Evolutionary conservation across 2,113 vertebrate species (phyloP).

Genomic region (Gallinago paraguaiae): DNA sequence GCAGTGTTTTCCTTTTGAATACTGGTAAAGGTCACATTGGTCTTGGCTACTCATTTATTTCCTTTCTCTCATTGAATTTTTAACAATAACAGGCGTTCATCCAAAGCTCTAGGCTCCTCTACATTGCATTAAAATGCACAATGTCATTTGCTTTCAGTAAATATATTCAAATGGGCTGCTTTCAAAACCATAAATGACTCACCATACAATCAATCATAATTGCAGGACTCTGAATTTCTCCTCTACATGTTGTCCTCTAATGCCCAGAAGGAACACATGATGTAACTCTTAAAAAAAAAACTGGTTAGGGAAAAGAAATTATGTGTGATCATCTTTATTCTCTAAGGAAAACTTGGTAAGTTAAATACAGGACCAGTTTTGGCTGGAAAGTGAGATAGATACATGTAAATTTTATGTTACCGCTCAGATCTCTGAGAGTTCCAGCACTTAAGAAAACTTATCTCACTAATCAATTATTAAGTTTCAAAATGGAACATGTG

Average conservation of each 20-base stretch:
- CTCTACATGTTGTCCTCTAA: conserved; percentile 11
- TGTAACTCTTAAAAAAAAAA: neutral
- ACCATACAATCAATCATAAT: conserved; percentile 60
- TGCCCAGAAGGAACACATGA: conserved; percentile 11
- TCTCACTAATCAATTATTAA: conserved; percentile 71
- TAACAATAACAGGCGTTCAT: conserved; percentile 46
- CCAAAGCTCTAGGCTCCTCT: conserved; percentile 36
- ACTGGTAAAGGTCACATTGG: conserved; percentile 46
- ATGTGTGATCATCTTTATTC: neutral
- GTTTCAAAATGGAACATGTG: conserved; percentile 60
- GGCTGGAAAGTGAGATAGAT: conserved; percentile 43
- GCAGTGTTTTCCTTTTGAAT: conserved; percentile 1
- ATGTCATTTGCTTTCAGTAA: conserved; percentile 57
- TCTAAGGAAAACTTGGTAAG: conserved; percentile 48
- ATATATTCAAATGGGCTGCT: conserved; percentile 57
- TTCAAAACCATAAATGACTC: conserved; percentile 58
- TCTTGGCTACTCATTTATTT: conserved; percentile 54
- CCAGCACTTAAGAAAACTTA: conserved; percentile 61
- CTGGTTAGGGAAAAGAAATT: neutral
- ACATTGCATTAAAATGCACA: conserved; percentile 55
- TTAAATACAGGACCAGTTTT: conserved; percentile 57
- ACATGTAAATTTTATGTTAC: conserved; percentile 58
- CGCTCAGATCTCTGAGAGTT: conserved; percentile 41
- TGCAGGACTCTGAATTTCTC: conserved; percentile 21
- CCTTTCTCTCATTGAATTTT: conserved; percentile 51